Evolutionary conservation across 2,113 vertebrate genomes (phyloP).

Genomic region (Poicephalus gulielmi): DNA sequence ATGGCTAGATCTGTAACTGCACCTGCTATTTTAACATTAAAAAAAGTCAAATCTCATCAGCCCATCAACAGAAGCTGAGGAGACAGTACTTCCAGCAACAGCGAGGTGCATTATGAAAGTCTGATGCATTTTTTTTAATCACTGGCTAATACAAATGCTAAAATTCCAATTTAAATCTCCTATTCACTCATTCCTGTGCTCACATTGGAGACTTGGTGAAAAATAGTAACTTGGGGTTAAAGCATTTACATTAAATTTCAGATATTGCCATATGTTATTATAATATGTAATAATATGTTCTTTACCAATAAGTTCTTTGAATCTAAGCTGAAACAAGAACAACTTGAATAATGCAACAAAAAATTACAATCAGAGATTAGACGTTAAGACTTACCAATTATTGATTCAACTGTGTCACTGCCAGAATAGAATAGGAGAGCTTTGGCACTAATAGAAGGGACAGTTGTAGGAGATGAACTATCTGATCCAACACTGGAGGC

Average conservation of each 20-base stretch:
- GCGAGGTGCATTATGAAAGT: not conserved
- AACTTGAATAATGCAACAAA: not conserved
- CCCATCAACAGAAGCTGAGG: not conserved
- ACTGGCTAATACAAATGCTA: not conserved
- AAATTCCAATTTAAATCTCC: not conserved
- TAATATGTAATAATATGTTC: not conserved
- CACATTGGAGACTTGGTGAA: not conserved
- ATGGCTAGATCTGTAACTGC: not conserved
- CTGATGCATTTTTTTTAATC: not conserved
- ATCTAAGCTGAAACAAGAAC: not conserved
- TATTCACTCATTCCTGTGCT: not conserved
- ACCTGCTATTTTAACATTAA: not conserved
- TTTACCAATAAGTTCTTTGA: not conserved
- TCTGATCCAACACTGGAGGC: slow-evolving; percentile 88
- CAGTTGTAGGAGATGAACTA: slow-evolving; percentile 85
- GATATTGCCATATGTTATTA: not conserved
- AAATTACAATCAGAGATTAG: not conserved
- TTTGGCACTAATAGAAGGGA: slow-evolving; percentile 83
- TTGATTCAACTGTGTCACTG: slow-evolving; percentile 84
- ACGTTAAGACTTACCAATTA: slow-evolving; percentile 79
- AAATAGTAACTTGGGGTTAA: not conserved
- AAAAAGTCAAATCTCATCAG: not conserved
- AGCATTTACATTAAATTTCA: not conserved
- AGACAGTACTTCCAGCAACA: not conserved
- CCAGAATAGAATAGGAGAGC: slow-evolving; percentile 82